Percentiles rank a stretch among this genome's conserved stretches.
Evolutionary conservation across 2,113 vertebrate species (phyloP).

Genomic region (Agapornis roseicollis): DNA sequence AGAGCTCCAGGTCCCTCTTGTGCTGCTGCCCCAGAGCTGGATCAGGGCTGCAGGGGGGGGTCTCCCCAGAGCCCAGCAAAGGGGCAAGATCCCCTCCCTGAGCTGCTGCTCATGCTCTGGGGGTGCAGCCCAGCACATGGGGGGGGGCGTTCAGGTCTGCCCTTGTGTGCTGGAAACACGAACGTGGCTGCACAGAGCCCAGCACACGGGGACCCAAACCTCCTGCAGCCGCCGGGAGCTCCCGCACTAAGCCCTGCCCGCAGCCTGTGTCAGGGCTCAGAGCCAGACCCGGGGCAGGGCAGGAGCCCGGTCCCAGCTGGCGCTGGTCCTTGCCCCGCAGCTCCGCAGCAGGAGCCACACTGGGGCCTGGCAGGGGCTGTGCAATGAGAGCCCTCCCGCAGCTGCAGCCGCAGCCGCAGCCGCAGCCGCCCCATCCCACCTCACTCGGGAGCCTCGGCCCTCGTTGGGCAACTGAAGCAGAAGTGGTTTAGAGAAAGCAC

Average conservation of each 20-base stretch:
- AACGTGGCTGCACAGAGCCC: neutral
- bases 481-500: neutral
- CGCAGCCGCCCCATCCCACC: neutral
- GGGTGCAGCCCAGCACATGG: neutral
- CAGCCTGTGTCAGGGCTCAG: neutral
- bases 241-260: neutral
- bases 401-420: neutral
- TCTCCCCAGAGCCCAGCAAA: neutral
- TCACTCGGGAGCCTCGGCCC: neutral
- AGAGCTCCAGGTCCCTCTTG: too few relatives aligned
- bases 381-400: neutral
- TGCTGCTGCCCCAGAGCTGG: too few relatives aligned
- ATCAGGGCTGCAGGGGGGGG: too few relatives aligned
- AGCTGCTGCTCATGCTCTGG: neutral
- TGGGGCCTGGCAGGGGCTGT: neutral
- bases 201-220: fast-evolving
- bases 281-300: neutral
- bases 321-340: neutral
- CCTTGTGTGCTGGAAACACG: neutral
- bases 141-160: neutral
- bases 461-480: conserved; percentile 12
- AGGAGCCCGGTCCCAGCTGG: neutral
- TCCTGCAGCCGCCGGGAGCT: neutral
- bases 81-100: neutral
- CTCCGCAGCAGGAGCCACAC: neutral